Conservation (phyloP, 2,113 vertebrate species). For the Otocyon megalotis region DNA sequence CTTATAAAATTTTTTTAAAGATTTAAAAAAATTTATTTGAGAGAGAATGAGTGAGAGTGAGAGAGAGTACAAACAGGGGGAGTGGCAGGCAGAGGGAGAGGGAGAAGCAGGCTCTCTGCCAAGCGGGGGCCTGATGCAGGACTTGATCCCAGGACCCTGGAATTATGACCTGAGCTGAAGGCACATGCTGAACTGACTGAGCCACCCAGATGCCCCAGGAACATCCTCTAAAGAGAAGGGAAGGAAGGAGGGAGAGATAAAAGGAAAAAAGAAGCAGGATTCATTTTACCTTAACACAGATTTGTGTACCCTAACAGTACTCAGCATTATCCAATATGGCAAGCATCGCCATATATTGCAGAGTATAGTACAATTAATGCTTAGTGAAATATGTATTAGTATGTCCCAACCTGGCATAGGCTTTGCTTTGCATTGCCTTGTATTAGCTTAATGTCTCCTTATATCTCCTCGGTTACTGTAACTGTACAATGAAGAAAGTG, state of each 20-base stretch:
- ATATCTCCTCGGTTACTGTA: background rate
- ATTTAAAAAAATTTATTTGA: too few species aligned
- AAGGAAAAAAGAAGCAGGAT: background rate
- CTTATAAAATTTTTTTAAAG: background rate
- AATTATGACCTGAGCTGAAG: too few species aligned
- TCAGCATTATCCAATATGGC: too few species aligned
- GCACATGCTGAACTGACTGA: too few species aligned
- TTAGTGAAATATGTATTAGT: fast-evolving
- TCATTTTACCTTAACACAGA: background rate
- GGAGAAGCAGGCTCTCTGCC: too few species aligned
- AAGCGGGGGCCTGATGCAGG: too few species aligned
- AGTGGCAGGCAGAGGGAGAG: too few species aligned
- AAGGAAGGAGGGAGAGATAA: background rate
- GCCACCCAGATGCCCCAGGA: too few species aligned
- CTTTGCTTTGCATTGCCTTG: background rate
- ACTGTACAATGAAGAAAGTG: background rate
- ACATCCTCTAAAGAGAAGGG: background rate
- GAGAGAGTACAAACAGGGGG: too few species aligned
- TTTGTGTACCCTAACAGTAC: background rate
- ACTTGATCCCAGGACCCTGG: too few species aligned
- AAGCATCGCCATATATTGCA: too few species aligned
- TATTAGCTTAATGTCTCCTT: background rate
- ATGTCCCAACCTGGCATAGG: background rate
- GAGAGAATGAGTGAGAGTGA: too few species aligned
- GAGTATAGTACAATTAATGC: background rate